A percentile compares a stretch with the other conserved stretches of the same genome.
Evolutionary conservation across 2,888 invertebrate species (phyloP).

Genomic region (Fragum whitleyi): DNA sequence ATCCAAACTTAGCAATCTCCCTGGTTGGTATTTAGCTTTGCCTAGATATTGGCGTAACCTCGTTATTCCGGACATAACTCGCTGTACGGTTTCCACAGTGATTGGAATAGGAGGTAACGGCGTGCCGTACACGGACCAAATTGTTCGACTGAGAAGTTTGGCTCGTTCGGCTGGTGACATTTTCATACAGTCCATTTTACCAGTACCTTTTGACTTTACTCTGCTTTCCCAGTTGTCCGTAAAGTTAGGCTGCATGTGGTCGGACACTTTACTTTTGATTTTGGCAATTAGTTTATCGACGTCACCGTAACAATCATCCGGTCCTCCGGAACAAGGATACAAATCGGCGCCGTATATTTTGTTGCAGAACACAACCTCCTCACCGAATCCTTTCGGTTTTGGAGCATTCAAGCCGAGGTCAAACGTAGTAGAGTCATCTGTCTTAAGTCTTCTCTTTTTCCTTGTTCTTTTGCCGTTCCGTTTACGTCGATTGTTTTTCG

Average conservation of each 20-base stretch:
- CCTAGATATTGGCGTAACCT: slow-evolving; percentile 34
- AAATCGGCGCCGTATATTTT: slow-evolving; percentile 38
- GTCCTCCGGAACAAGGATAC: slow-evolving; percentile 21
- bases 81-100: slow-evolving; percentile 18
- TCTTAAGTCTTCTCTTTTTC: slow-evolving; percentile 17
- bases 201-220: slow-evolving; percentile 8
- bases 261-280: slow-evolving; percentile 3
- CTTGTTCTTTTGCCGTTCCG: background rate
- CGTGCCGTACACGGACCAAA: slow-evolving; percentile 51
- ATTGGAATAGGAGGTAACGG: slow-evolving; percentile 50
- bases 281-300: slow-evolving; percentile 22
- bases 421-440: background rate
- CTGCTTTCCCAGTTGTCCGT: background rate
- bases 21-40: slow-evolving; percentile 37
- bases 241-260: background rate
- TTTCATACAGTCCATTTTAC: slow-evolving; percentile 31
- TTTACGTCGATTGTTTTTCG: background rate
- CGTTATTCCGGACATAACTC: slow-evolving; percentile 26
- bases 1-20: slow-evolving; percentile 42
- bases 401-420: background rate
- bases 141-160: slow-evolving; percentile 35
- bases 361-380: slow-evolving; percentile 38
- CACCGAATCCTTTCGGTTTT: slow-evolving; percentile 28
- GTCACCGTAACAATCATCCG: slow-evolving; percentile 17
- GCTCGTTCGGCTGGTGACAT: slow-evolving; percentile 26